Evolutionary conservation across 1,140 invertebrate genomes (phyloP), one percentile per base, ranked within the genome.

Genomic region (Philaenus spumarius): DNA sequence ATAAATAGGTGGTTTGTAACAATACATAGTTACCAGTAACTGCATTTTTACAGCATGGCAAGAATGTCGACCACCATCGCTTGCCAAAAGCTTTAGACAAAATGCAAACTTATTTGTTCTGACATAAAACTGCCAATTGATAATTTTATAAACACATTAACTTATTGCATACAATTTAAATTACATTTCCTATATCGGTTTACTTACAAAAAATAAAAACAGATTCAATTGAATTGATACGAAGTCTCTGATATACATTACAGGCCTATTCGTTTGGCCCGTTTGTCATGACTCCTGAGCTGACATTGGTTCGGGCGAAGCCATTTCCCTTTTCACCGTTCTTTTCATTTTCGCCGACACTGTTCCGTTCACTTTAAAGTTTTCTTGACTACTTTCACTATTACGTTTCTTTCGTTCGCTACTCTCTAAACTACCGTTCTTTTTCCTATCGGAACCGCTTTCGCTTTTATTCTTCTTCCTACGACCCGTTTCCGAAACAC

Each of bases 341-440:
- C 23, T 53, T 17, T 11, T 24, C 22, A 14, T 53, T 22, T 19
- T 35, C 6, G 19, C 37, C 26, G 19, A 12, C 17, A 30, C 15
- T 26, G 15, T n/a, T 47, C 26, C 48, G 24, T 22, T 39, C 26
- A 30, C 26, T 30, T 30, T 30, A 3, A 30, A 3, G 9, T 30
- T 30, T 30, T 30, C 26, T 30, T 30, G 26, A 23, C 17, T 23
- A 39, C 50, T 53, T 39, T 53, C 50, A 26, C 50, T 53, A 22
- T 53, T 53, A 12, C 50, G 50, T 39, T 53, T 53, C 30, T 53
- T 53, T 11, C 50, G 50, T 47, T 47, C 45, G 20, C 4, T 20
- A 17, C 20, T 47, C 7, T 9, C 47, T 30, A 30, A 4, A 9
- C 26, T 30, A 9, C 26, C 26, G 9, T 30, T 30, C 26, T 30